Percentiles rank a stretch among this genome's conserved stretches.
Conservation (phyloP, 2,113 vertebrate species). For the Rhegmatorhina hoffmannsi region DNA sequence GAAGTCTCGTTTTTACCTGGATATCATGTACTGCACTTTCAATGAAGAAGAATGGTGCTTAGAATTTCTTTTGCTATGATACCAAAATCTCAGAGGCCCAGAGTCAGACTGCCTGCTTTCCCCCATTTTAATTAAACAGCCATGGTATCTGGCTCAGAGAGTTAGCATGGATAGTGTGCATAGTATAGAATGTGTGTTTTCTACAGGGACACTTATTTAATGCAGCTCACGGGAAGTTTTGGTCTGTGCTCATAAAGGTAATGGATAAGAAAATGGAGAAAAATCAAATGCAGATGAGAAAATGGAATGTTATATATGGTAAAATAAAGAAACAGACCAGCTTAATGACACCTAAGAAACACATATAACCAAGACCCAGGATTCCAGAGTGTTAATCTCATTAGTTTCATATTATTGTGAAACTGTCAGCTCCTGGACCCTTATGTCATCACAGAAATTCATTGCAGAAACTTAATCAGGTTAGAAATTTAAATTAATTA, state of each 20-base stretch:
- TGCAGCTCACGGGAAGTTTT: not conserved
- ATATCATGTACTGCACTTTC: not conserved
- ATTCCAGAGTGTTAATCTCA: conserved; percentile 42
- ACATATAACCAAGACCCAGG: not conserved
- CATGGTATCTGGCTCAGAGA: not conserved
- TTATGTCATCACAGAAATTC: not conserved
- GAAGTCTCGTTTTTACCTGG: not conserved
- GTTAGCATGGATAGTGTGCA: not conserved
- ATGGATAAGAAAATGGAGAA: conserved; percentile 7
- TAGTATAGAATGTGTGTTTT: not conserved
- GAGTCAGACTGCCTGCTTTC: not conserved
- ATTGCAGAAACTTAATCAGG: not conserved
- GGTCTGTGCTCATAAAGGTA: not conserved
- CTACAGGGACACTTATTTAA: not conserved
- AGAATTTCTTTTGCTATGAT: not conserved
- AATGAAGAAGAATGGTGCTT: not conserved
- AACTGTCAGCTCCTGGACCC: not conserved
- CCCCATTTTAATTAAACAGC: conserved; percentile 11
- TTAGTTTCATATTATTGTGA: not conserved
- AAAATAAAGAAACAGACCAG: conserved; percentile 39
- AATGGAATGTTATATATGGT: conserved; percentile 20
- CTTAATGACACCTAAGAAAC: conserved; percentile 23
- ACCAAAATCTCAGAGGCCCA: not conserved
- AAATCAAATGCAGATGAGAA: conserved; percentile 46
- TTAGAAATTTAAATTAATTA: not conserved